Conservation (phyloP, 1,140 invertebrate species). For the Lordiphosa clarofinis region DNA sequence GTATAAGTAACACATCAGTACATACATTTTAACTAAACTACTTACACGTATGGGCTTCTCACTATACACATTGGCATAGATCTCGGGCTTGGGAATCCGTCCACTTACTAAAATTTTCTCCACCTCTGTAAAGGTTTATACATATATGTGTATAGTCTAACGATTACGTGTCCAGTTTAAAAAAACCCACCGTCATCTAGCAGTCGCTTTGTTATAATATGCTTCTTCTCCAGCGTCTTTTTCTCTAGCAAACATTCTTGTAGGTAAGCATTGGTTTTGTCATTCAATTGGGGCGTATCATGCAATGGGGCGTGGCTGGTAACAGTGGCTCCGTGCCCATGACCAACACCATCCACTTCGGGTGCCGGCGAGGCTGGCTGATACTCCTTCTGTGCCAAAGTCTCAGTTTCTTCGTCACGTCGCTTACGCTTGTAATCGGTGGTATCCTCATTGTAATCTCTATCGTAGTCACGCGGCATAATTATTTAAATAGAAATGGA, state of each 20-base stretch:
- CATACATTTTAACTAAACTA: too few relatives aligned
- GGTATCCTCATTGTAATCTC: constrained; percentile 75
- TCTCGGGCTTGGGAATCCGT: constrained; percentile 82
- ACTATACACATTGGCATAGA: constrained; percentile 90
- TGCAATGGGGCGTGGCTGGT: constrained; percentile 54
- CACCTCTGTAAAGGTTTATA: constrained; percentile 81
- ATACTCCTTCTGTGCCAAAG: background rate
- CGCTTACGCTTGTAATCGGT: constrained; percentile 74
- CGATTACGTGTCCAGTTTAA: constrained; percentile 7
- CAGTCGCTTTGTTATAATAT: constrained; percentile 69
- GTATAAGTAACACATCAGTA: too few relatives aligned
- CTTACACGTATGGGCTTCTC: constrained; percentile 89
- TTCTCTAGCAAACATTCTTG: constrained; percentile 73
- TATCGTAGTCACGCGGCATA: constrained; percentile 76
- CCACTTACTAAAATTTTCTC: constrained; percentile 83
- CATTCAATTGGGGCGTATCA: constrained; percentile 70
- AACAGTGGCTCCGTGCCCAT: constrained; percentile 41
- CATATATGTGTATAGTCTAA: too few relatives aligned
- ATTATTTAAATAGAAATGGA: background rate
- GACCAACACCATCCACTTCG: constrained; percentile 54
- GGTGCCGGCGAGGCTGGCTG: constrained; percentile 49
- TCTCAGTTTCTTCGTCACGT: constrained; percentile 64
- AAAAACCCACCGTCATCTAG: constrained; percentile 63
- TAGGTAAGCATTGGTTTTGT: constrained; percentile 72
- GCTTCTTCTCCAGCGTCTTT: constrained; percentile 70